Base-by-base conservation (phyloP, 2,888 invertebrate genomes). In the Heteropelma amictum region DNA sequence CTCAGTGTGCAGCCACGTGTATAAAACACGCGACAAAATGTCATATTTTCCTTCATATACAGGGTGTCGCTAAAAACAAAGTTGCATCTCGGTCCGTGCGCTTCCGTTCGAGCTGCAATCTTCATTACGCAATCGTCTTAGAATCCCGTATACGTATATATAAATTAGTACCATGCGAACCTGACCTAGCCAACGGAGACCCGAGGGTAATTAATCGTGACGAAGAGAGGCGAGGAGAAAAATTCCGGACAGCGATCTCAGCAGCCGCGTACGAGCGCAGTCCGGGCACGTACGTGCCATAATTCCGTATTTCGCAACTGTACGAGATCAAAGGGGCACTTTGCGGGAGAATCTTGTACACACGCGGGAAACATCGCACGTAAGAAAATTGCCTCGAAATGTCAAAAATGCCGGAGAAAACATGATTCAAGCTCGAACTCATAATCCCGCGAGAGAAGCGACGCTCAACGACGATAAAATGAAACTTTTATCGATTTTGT, bases 111-210 rank as follows among this genome's bases (percentile, higher is more conserved):
- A 33, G 40, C 26, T 49, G 56, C 61, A 72, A 76, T 77, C 77
- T 69, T 69, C 64, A 76, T 77, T 77, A 61, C 76, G 77, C 77
- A 77, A 77, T 76, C 61, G 53, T 65, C 33, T 40, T 60, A 14
- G n/a, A 33, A 64, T 72, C 49, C 63, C 72, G 65, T 26, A 38
- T 10, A 21, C 7, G 21, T 21, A 33, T 23, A 7, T 8, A 40
- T 12, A 45, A 19, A 33, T 45, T 28, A 17, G 67, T 56, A 42
- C 63, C 71, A 75, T 71, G 75, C 75, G 75, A 75, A 75, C 77
- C 68, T 76, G 77, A 77, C 77, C 77, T 65, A 76, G 64, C 71
- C 45, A 65, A 64, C 65, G 67, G 19, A 60, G 54, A 67, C 23
- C 21, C n/a, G 23, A 45, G 54, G 58, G 56, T 71, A 76, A 77